Conservation (phyloP, 2,113 vertebrate genomes). For the Pogona vitticeps region DNA sequence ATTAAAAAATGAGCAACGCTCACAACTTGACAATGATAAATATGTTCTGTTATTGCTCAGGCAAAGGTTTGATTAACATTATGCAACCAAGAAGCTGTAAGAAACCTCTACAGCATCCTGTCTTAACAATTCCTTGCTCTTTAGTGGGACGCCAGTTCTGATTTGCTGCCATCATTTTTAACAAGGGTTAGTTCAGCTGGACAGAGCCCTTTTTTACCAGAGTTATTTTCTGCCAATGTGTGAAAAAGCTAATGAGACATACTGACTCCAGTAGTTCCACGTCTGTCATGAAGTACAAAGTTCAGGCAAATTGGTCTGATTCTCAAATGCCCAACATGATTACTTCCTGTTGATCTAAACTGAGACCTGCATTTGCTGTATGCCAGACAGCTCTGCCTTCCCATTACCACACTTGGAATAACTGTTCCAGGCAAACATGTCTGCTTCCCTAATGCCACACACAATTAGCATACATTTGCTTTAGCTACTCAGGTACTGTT, state of each 20-base stretch:
- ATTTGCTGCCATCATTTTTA: not conserved
- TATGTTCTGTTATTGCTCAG: not conserved
- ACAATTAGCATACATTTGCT: not conserved
- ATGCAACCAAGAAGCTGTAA: not conserved
- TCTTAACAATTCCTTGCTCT: not conserved
- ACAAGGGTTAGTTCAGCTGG: not conserved
- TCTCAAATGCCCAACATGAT: constrained; percentile 23
- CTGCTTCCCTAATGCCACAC: constrained; percentile 2
- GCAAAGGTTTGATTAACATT: not conserved
- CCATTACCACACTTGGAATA: fast-evolving
- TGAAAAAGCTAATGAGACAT: not conserved
- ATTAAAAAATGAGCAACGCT: not conserved
- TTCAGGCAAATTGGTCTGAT: not conserved
- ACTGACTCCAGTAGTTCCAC: not conserved
- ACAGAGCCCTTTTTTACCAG: not conserved
- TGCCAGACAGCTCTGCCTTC: fast-evolving
- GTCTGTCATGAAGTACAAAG: not conserved
- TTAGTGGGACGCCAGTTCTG: not conserved
- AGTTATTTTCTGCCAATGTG: not conserved
- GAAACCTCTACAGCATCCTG: not conserved
- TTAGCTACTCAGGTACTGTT: not conserved
- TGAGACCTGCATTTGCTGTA: not conserved
- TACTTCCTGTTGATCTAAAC: not conserved
- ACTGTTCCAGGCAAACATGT: not conserved
- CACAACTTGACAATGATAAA: not conserved